Evolutionary conservation across 92 coral and sea anemone genomes (phyloP), one percentile per base, ranked within the genome.

Genomic region (Siderastrea siderea): DNA sequence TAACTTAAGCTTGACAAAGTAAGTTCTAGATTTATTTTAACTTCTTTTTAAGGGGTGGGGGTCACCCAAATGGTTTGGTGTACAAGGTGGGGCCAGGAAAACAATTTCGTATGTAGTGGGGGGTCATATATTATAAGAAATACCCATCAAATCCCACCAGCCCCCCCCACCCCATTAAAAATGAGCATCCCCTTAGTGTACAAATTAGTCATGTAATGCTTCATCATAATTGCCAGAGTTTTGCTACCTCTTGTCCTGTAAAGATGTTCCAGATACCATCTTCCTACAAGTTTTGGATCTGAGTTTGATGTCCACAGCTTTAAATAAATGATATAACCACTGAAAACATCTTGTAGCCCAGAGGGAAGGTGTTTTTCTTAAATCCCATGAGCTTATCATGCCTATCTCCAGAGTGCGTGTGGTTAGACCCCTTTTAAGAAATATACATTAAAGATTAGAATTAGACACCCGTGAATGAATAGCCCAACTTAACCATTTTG

Each of bases 281-380:
- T 74, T 45, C 94, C 94, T 79, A 91, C 67, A 15, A 91, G 82
- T 67, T 75, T 91, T 12, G 94, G 94, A 68, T 86, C 87, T 6
- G 94, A 91, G 73, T 91, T 86, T 59, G 87, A 58, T 9, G 88
- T 86, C 90, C 94, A 91, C 66, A 91, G 68, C 74, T 91, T 86
- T 65, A 91, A 51, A 75, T 49, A 89, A 7, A 89, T 26, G 4
- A 89, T 85, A 6, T 71, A 43, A 12, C 90, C 84, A 81, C 92
- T 92, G 63, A 92, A 92, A 71, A 86, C 92, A 86, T 89, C 91
- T n/a, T n/a, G n/a, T n/a, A n/a, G n/a, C n/a, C n/a, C n/a, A 86
- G 76, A 38, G 91, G 91, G 47, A 91, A 86, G 7, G 93, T 90
- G 82, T 71, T 61, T 19, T 87, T 86, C 87, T 79, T 86, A 74